Percentiles rank a stretch among this genome's conserved stretches.
phyloP scores from a whole-genome alignment of 2,113 vertebrate species.

The Lepus europaeus region DNA sequence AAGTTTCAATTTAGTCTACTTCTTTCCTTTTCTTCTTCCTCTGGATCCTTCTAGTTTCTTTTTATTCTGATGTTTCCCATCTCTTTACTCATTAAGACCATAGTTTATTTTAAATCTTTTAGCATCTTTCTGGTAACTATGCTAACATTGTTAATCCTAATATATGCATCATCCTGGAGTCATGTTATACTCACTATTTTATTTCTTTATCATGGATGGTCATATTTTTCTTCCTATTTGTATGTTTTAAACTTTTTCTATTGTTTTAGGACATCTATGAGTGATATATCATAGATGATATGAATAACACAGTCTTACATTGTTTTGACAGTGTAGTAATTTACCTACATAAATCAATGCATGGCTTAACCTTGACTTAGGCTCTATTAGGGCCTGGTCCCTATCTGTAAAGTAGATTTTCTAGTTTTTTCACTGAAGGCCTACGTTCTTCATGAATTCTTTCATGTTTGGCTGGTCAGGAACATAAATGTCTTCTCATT shows the following conservation, averaged over 20 bases:
- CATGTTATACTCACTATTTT: not conserved
- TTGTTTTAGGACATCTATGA: not conserved
- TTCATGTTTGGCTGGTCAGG: not conserved
- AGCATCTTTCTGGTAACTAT: not conserved
- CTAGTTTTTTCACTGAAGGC: not conserved
- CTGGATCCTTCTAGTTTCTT: not conserved
- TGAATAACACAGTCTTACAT: not conserved
- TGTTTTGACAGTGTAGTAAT: not conserved
- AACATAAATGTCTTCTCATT: not conserved
- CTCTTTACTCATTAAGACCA: not conserved
- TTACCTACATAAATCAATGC: not conserved
- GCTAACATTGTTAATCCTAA: not conserved
- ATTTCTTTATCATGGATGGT: not conserved
- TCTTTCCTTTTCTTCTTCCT: too few species aligned
- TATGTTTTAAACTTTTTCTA: not conserved
- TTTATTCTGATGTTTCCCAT: not conserved
- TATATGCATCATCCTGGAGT: not conserved
- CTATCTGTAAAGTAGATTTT: not conserved
- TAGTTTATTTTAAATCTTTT: conserved; percentile 46
- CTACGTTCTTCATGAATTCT: not conserved
- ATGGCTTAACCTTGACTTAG: not conserved
- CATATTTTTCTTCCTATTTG: not conserved
- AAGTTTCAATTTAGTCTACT: not conserved
- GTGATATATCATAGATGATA: not conserved
- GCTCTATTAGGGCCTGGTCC: not conserved